These are phyloP conservation scores for Drosophila sturtevanti DNA, from an alignment of 1,140 invertebrate genomes.

Conservation along the genomic window DNA sequence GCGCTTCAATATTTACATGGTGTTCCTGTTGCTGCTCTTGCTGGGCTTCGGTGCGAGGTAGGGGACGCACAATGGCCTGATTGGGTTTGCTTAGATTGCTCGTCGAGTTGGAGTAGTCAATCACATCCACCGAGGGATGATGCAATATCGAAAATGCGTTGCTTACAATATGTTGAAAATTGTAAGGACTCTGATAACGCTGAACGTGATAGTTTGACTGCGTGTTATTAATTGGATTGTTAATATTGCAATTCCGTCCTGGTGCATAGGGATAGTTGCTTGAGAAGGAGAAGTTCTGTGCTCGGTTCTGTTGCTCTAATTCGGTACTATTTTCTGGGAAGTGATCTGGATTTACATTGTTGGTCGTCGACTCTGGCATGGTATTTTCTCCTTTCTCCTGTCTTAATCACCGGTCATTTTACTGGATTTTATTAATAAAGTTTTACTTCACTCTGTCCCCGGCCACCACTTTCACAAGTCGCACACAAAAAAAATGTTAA, in stretches of 20 bases:
- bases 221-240: slow-evolving; percentile 18
- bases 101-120: slow-evolving; percentile 13
- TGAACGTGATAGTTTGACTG: slow-evolving; percentile 44
- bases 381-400: slow-evolving; percentile 22
- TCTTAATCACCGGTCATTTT: slow-evolving; percentile 8
- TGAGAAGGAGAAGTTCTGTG: slow-evolving; percentile 75
- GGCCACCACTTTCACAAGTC: slow-evolving; percentile 33
- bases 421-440: background rate
- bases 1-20: slow-evolving; percentile 21
- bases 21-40: slow-evolving; percentile 15
- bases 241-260: slow-evolving; percentile 32
- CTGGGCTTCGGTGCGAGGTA: slow-evolving; percentile 67
- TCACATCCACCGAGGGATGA: slow-evolving; percentile 54
- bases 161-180: slow-evolving; percentile 68
- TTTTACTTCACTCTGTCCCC: slow-evolving; percentile 6
- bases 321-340: slow-evolving; percentile 62
- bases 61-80: slow-evolving; percentile 83
- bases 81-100: slow-evolving; percentile 73
- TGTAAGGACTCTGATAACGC: slow-evolving; percentile 61
- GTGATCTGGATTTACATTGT: slow-evolving; percentile 69
- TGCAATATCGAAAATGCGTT: slow-evolving; percentile 71
- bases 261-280: slow-evolving; percentile 74
- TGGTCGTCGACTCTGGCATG: slow-evolving; percentile 64
- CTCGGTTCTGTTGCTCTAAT: slow-evolving; percentile 24
- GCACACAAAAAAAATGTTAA: slow-evolving; percentile 55